Evolutionary conservation across 2,797 vertebrate species (phyloP), one percentile per base, ranked within the genome.

Genomic region (Streptopelia turtur): DNA sequence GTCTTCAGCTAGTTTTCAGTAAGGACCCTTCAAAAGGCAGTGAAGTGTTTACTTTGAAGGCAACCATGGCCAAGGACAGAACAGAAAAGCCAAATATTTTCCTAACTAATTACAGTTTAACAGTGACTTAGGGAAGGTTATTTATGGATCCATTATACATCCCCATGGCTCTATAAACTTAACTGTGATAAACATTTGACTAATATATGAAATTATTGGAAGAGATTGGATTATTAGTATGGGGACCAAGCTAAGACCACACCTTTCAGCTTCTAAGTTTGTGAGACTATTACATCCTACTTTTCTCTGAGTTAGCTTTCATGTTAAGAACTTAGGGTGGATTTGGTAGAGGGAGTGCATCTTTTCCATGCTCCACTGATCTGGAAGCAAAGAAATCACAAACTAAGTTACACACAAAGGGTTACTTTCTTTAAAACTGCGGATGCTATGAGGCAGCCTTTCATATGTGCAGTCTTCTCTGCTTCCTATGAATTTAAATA

Each of bases 401-500:
- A 85, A 75, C 4, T 0, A 86, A 83, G 18, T 43, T 53, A 91
- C 28, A 75, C 30, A 31, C 45, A 86, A 80, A 49, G 28, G 57
- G 43, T 88, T 94, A 63, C 77, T 69, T 63, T 84, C 43, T 60
- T 20, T 7, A 68, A 87, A 93, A 39, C 27, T 53, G 27, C 39
- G 69, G n/a, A 71, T 61, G 6, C 30, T 28, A 8, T 59, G 39
- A 94, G 71, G 65, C 49, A 93, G 35, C 31, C 22, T 65, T 83
- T 75, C 52, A 27, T 39, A 50, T 3, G 10, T 45, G 31, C 84
- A 65, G 47, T 49, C 41, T 68, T 72, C 74, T 72, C 74, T 66
- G 39, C 41, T 59, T 85, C 65, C 39, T 27, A 5, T 59, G 69
- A 88, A 82, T 90, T 88, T 69, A 78, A 96, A 94, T 41, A 83